Evolutionary conservation across 2,888 invertebrate species (phyloP).

Genomic region (Caenorhabditis angaria): DNA sequence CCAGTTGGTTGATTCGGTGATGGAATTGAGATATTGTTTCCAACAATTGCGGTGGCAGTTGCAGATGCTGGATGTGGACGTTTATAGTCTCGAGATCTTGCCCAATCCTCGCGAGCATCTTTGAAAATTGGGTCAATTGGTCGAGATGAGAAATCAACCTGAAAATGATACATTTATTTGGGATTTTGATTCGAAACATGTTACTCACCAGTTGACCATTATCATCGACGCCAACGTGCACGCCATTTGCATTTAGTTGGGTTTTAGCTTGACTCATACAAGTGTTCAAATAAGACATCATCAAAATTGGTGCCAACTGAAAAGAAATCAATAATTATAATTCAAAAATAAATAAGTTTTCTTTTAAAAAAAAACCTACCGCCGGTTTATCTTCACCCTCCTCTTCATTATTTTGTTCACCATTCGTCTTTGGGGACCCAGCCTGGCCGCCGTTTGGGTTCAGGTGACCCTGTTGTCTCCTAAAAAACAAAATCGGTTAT

Average conservation of each 20-base stretch:
- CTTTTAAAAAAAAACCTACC: slow-evolving; percentile 43
- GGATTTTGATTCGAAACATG: not conserved
- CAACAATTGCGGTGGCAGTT: not conserved
- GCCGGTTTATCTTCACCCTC: slow-evolving; percentile 52
- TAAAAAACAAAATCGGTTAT: not conserved
- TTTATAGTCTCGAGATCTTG: slow-evolving; percentile 14
- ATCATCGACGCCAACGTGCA: slow-evolving; percentile 55
- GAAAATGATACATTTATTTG: slow-evolving; percentile 30
- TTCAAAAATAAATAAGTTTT: not conserved
- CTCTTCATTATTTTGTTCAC: not conserved
- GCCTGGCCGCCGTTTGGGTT: slow-evolving; percentile 1
- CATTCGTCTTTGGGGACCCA: not conserved
- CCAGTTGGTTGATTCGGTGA: not conserved
- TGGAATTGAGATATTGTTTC: not conserved
- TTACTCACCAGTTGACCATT: slow-evolving; percentile 50
- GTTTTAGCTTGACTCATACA: slow-evolving; percentile 64
- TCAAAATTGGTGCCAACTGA: slow-evolving; percentile 62
- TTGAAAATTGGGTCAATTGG: slow-evolving; percentile 69
- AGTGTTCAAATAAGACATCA: slow-evolving; percentile 69
- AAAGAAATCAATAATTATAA: slow-evolving; percentile 17
- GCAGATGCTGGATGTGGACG: not conserved
- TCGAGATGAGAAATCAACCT: slow-evolving; percentile 67
- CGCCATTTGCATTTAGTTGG: slow-evolving; percentile 59
- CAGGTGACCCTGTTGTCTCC: slow-evolving; percentile 19
- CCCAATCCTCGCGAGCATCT: slow-evolving; percentile 61